A percentile compares a stretch with the other conserved stretches of the same genome.
Evolutionary conservation across 1,140 invertebrate species (phyloP).

Genomic region (Metopolophium dirhodum): DNA sequence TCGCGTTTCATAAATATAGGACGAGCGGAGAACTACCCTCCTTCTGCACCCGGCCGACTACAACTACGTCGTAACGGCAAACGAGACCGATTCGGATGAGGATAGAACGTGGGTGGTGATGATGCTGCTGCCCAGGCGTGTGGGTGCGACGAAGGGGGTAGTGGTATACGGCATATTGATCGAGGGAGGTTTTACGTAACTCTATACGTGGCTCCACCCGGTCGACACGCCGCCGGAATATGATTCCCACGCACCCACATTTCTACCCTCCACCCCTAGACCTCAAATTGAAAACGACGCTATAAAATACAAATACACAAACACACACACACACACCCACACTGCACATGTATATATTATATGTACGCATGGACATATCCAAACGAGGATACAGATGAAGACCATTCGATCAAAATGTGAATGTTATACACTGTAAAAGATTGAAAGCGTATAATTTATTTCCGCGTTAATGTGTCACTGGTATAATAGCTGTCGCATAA

Average conservation of each 20-base stretch:
- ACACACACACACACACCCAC: not conserved
- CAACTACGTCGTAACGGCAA: not conserved
- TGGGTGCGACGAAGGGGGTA: not conserved
- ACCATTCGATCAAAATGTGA: not conserved
- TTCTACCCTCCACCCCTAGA: not conserved
- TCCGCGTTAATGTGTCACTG: not conserved
- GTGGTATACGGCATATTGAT: slow-evolving; percentile 48
- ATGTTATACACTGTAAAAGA: not conserved
- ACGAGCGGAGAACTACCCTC: not conserved
- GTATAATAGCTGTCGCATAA: no score
- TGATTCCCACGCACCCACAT: not conserved
- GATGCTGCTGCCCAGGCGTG: slow-evolving; percentile 11
- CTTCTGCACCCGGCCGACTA: not conserved
- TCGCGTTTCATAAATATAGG: not conserved
- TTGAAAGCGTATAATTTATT: not conserved
- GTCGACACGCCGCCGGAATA: slow-evolving; percentile 35
- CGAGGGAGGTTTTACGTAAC: slow-evolving; percentile 53
- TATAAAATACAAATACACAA: not conserved
- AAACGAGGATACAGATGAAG: not conserved
- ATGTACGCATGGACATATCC: not conserved
- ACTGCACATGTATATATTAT: not conserved
- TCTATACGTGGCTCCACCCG: slow-evolving; percentile 41
- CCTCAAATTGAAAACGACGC: not conserved
- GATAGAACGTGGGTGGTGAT: not conserved
- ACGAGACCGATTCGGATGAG: not conserved